Evolutionary conservation across 2,797 vertebrate genomes (phyloP).

Genomic region (Xenops minutus): DNA sequence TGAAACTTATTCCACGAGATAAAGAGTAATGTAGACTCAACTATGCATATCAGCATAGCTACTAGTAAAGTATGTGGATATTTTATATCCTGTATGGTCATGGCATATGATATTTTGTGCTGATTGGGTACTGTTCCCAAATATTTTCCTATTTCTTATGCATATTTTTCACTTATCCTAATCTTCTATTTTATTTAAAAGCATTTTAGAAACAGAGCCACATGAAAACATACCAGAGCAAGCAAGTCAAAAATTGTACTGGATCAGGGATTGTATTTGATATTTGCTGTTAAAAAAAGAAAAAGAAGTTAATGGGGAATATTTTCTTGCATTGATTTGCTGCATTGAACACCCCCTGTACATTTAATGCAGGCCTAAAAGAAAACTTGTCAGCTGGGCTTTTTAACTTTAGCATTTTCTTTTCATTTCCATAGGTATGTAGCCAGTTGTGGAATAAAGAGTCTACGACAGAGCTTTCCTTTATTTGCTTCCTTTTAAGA

Average conservation of each 20-base stretch:
- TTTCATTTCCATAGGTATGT: background rate
- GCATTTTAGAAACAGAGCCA: background rate
- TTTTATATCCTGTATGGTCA: background rate
- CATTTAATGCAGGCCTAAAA: background rate
- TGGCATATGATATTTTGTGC: background rate
- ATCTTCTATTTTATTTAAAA: constrained; percentile 17
- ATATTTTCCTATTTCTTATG: constrained; percentile 2
- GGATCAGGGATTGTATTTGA: background rate
- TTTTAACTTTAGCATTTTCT: background rate
- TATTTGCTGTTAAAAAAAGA: background rate
- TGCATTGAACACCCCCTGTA: background rate
- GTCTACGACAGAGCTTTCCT: background rate
- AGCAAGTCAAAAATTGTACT: background rate
- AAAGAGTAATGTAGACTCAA: background rate
- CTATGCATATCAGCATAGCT: background rate
- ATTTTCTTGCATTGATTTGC: background rate
- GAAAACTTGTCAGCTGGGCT: background rate
- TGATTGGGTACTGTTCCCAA: background rate
- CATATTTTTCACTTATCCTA: background rate
- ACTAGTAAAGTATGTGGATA: background rate
- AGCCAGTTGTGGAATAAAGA: background rate
- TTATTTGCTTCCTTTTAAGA: background rate
- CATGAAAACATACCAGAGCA: background rate
- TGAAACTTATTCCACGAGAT: background rate
- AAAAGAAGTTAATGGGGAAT: background rate